phyloP scores from a whole-genome alignment of 2,113 vertebrate species.

The Pollimyrus isidori region DNA sequence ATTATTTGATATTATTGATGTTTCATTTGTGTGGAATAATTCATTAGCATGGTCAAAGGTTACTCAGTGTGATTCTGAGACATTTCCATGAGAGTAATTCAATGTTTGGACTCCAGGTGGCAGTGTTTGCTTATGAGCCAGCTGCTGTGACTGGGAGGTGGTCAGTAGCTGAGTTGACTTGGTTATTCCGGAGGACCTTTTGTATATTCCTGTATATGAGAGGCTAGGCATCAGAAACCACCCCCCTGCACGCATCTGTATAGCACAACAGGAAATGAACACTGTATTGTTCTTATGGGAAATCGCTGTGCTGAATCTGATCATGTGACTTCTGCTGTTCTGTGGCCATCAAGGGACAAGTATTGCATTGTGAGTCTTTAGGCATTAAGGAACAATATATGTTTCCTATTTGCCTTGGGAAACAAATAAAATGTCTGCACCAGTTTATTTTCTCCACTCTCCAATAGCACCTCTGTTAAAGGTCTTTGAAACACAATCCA shows the following conservation, averaged over 20 bases:
- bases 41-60: neutral
- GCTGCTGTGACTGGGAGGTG: neutral
- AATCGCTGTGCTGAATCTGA: constrained; percentile 94
- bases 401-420: constrained; percentile 56
- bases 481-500: neutral
- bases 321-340: constrained; percentile 64
- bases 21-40: neutral
- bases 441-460: constrained; percentile 1
- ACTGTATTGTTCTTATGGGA: constrained; percentile 48
- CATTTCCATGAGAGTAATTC: constrained; percentile 6
- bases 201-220: neutral
- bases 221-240: neutral
- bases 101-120: neutral
- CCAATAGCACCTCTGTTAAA: neutral
- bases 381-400: constrained; percentile 72
- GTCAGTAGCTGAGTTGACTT: neutral
- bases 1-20: neutral
- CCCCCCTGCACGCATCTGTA: neutral
- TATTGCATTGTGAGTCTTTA: constrained; percentile 72
- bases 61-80: neutral
- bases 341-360: constrained; percentile 72
- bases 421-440: constrained; percentile 18
- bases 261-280: neutral
- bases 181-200: neutral
- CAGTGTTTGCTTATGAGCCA: neutral